These are phyloP conservation scores for Hemicentrotus pulcherrimus DNA, from an alignment of 35 echinoderm and acorn worm species.

Conservation along the genomic window DNA sequence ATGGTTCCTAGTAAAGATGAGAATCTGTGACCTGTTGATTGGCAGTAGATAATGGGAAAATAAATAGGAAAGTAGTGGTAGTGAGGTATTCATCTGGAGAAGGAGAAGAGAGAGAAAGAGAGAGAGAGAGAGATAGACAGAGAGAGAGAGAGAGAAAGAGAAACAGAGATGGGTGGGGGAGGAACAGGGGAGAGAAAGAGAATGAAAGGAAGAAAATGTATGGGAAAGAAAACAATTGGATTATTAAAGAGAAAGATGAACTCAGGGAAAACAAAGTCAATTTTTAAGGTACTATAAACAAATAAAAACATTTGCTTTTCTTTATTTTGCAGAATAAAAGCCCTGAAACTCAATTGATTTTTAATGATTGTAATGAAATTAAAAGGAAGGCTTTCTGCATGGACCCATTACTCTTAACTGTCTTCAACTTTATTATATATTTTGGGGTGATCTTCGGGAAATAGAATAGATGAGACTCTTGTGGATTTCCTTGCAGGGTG, in stretches of 20 bases:
- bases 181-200: no score
- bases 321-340: background rate
- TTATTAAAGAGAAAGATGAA: no score
- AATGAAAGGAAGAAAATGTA: no score
- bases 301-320: background rate
- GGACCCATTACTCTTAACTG: background rate
- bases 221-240: no score
- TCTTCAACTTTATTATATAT: background rate
- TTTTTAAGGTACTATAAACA: background rate
- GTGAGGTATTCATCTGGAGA: background rate
- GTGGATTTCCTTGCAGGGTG: background rate
- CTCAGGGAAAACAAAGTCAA: no score
- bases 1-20: no score
- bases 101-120: background rate
- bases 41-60: no score
- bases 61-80: background rate
- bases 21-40: no score
- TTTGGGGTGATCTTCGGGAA: background rate
- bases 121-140: no score
- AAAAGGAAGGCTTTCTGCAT: background rate
- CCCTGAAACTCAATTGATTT: background rate
- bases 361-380: background rate
- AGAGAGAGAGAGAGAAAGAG: no score
- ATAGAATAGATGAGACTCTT: background rate
- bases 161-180: no score